phyloP scores from a whole-genome alignment of 2,888 invertebrate genomes.

The Yponomeuta sedellus region DNA sequence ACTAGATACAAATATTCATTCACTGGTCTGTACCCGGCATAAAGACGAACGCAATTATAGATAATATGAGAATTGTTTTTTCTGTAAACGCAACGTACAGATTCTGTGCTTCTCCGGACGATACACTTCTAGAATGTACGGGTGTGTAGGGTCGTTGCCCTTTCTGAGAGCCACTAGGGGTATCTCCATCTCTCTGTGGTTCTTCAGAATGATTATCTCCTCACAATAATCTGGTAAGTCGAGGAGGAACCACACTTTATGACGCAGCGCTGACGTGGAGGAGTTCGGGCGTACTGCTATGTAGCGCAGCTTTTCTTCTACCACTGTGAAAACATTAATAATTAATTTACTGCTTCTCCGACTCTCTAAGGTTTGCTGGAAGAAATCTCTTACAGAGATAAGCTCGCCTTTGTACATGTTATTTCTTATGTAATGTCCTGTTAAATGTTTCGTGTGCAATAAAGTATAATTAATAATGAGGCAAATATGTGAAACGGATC shows the following conservation, averaged over 20 bases:
- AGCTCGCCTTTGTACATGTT: too few relatives aligned
- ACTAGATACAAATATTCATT: too few relatives aligned
- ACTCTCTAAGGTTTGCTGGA: too few relatives aligned
- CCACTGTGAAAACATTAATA: conserved; percentile 31
- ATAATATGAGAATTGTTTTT: not conserved
- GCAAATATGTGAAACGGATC: too few relatives aligned
- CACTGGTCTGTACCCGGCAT: not conserved
- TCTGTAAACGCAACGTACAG: not conserved
- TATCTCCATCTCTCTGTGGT: conserved; percentile 40
- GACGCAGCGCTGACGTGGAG: conserved; percentile 51
- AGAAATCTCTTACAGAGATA: too few relatives aligned
- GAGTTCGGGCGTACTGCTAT: conserved; percentile 52
- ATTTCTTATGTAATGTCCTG: too few relatives aligned
- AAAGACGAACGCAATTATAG: not conserved
- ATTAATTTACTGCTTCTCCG: too few relatives aligned
- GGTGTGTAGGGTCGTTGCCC: conserved; percentile 60
- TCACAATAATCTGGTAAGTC: conserved; percentile 65
- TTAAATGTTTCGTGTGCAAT: too few relatives aligned
- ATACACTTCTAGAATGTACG: conserved; percentile 63
- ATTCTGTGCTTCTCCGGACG: conserved; percentile 27
- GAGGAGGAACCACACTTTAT: conserved; percentile 62
- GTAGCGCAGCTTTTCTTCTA: conserved; percentile 54
- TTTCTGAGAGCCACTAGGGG: conserved; percentile 50
- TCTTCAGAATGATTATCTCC: conserved; percentile 56
- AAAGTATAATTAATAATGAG: too few relatives aligned